Base-by-base conservation (phyloP, 2,113 vertebrate genomes). In the Papio anubis region DNA sequence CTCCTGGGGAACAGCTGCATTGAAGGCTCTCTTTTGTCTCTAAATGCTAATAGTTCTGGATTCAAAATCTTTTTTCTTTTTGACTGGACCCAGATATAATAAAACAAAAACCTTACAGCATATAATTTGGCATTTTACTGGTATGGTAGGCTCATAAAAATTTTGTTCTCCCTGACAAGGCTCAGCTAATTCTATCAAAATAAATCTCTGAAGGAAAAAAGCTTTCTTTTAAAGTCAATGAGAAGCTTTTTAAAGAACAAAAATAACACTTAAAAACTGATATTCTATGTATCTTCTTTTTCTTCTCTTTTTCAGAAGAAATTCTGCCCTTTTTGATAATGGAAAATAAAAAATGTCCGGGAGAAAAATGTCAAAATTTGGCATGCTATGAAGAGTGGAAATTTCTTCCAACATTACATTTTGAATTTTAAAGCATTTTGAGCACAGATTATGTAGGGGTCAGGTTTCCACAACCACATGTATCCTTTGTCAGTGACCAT, bases 101-200 rank as follows among this genome's bases (percentile, higher is more conserved):
- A 95, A 98, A 98, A 95, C 96, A 98, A 96, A 97, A 98, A 98
- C 86, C 88, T 61, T 98, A 98, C 98, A 98, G 98, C 97, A 94
- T 98, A 78, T 98, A 98, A 98, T 98, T 98, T 98, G 98, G 98
- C 97, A 94, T 97, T 97, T 97, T 98, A 96, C 98, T 80, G 85
- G 92, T 98, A 97, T 93, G 90, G 97, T 96, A 97, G 73, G 85
- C 97, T 97, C 94, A 96, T 90, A 97, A 97, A 94, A 98, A 97
- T 97, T 97, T 97, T 98, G 76, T 97, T 98, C 98, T 98, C 50
- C 76, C 96, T 98, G 98, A 97, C 98, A 98, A 97, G 97, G 91
- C 97, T 97, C 91, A 95, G 97, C 91, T 97, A 97, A 98, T 98
- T 95, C 98, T 98, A 98, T 98, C 98, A 98, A 98, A 98, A 98